A percentile compares a stretch with the other conserved stretches of the same genome.
Conservation (phyloP, 2,797 vertebrate genomes). For the Phataginus tricuspis region DNA sequence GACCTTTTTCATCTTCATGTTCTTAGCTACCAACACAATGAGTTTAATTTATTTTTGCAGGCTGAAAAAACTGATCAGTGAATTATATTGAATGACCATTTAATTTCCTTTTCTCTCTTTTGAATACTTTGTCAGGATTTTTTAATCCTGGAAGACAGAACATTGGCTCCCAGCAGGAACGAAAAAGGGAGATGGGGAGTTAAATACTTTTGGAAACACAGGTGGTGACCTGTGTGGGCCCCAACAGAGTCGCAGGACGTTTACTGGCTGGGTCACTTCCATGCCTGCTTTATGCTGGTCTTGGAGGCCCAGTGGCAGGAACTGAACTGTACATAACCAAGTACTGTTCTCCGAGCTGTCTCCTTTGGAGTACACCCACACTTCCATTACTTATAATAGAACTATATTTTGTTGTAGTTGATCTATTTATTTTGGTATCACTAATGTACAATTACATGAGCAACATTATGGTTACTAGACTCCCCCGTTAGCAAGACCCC, state of each 20-base stretch:
- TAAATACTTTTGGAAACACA: neutral
- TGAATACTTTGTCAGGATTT: slow-evolving; percentile 87
- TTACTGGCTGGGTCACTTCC: neutral
- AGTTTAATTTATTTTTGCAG: neutral
- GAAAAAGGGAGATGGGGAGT: slow-evolving; percentile 86
- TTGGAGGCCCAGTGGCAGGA: neutral
- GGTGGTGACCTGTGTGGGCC: neutral
- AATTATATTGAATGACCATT: neutral
- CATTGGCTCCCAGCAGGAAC: slow-evolving; percentile 88
- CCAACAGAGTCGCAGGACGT: neutral
- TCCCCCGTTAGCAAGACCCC: too few species aligned
- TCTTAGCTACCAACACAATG: neutral
- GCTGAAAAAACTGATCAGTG: neutral
- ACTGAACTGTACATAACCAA: too few species aligned
- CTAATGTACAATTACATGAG: too few species aligned
- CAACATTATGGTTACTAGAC: too few species aligned
- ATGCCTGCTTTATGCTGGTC: neutral
- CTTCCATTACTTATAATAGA: too few species aligned
- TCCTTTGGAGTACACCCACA: too few species aligned
- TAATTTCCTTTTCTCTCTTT: slow-evolving; percentile 13
- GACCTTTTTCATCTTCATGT: neutral
- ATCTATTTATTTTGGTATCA: too few species aligned
- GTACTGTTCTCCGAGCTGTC: neutral
- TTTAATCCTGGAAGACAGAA: slow-evolving; percentile 87
- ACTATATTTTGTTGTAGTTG: too few species aligned